Evolutionary conservation across 2,888 invertebrate genomes (phyloP).

Genomic region (Melieria picta): DNA sequence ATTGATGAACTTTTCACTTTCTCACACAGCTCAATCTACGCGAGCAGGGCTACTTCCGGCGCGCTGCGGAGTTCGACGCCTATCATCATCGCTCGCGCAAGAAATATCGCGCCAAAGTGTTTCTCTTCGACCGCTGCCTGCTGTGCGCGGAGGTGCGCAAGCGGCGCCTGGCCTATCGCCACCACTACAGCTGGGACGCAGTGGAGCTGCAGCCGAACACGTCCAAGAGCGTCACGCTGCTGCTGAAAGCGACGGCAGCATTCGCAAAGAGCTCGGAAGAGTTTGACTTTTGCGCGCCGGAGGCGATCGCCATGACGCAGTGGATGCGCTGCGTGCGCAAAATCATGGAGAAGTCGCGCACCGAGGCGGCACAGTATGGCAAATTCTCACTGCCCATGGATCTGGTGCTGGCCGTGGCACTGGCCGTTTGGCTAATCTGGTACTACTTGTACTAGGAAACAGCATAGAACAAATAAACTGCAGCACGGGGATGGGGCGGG

Average conservation of each 20-base stretch:
- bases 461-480: neutral
- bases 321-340: slow-evolving; percentile 58
- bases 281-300: slow-evolving; percentile 55
- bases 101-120: slow-evolving; percentile 61
- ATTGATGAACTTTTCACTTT: too few relatives aligned
- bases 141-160: slow-evolving; percentile 63
- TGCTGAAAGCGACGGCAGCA: slow-evolving; percentile 43
- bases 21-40: slow-evolving; percentile 56
- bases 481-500: too few relatives aligned
- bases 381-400: slow-evolving; percentile 61
- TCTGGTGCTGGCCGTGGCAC: slow-evolving; percentile 52
- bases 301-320: slow-evolving; percentile 56
- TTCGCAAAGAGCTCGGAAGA: slow-evolving; percentile 47
- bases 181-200: slow-evolving; percentile 59
- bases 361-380: slow-evolving; percentile 50
- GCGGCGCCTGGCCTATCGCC: slow-evolving; percentile 59
- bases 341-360: slow-evolving; percentile 54
- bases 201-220: slow-evolving; percentile 59
- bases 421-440: slow-evolving; percentile 61
- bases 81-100: slow-evolving; percentile 61
- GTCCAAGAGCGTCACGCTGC: slow-evolving; percentile 56
- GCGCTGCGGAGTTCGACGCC: slow-evolving; percentile 61
- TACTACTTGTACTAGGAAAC: slow-evolving; percentile 53
- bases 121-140: slow-evolving; percentile 63
- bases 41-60: slow-evolving; percentile 60